Conservation (phyloP, 2,888 invertebrate genomes). For the Tinea pellionella region DNA sequence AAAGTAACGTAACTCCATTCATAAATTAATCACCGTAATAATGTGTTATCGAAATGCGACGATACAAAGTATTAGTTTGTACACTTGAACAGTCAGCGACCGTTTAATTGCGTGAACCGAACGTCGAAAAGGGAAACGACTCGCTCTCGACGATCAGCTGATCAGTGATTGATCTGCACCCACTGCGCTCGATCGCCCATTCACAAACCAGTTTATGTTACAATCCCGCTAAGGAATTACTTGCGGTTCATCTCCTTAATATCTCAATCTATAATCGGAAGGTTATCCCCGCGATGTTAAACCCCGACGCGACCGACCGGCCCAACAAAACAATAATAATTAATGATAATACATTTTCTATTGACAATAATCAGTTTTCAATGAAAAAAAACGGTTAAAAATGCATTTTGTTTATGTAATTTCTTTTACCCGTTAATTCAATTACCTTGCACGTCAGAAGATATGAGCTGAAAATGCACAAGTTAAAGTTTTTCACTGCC, state of each 20-base stretch:
- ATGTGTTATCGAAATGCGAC: conserved; percentile 17
- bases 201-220: conserved; percentile 41
- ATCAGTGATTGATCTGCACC: conserved; percentile 40
- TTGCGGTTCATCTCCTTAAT: conserved; percentile 7
- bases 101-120: conserved; percentile 54
- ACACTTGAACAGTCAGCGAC: conserved; percentile 25
- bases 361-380: no score
- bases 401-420: no score
- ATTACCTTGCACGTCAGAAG: background rate
- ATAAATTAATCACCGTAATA: conserved; percentile 38
- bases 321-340: background rate
- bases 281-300: no score
- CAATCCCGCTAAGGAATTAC: conserved; percentile 30
- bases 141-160: conserved; percentile 50
- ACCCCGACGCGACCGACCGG: background rate
- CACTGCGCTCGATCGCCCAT: conserved; percentile 27
- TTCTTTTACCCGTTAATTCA: background rate
- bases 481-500: conserved; percentile 44
- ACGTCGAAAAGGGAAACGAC: conserved; percentile 50
- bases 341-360: no score
- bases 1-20: conserved; percentile 32
- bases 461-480: conserved; percentile 6
- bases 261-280: background rate
- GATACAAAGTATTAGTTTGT: background rate
- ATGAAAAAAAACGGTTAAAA: no score